Percentiles rank a stretch among this genome's conserved stretches.
These are phyloP conservation scores for Ambastaia sidthimunki DNA, from an alignment of 2,797 vertebrate genomes.

Conservation along the genomic window DNA sequence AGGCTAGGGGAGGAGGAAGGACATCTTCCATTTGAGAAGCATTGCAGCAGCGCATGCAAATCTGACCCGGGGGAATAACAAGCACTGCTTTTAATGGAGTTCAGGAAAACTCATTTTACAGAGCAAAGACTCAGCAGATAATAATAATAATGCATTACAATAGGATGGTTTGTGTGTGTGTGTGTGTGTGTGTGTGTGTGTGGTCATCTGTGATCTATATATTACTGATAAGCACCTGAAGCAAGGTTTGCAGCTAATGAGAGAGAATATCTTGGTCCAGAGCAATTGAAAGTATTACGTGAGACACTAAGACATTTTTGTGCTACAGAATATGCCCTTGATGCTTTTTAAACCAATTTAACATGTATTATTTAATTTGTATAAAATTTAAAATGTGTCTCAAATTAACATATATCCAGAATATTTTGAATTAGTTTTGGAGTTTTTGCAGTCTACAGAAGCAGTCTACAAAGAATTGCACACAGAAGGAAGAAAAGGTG, in stretches of 20 bases:
- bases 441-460: conserved; percentile 13
- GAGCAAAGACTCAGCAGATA: conserved; percentile 90
- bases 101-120: conserved; percentile 99
- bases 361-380: neutral
- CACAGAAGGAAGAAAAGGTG: conserved; percentile 40
- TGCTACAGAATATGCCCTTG: neutral
- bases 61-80: conserved; percentile 89
- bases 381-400: neutral
- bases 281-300: neutral
- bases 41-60: conserved; percentile 97
- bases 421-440: neutral
- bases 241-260: conserved; percentile 42
- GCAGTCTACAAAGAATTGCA: conserved; percentile 12
- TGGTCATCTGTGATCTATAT: conserved; percentile 44
- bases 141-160: conserved; percentile 80
- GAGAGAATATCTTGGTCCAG: conserved; percentile 12
- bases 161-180: conserved; percentile 45
- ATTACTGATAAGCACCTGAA: conserved; percentile 48
- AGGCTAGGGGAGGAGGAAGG: conserved; percentile 76
- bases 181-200: neutral
- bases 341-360: neutral
- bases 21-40: conserved; percentile 90
- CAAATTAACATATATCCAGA: neutral
- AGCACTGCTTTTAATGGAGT: conserved; percentile 99
- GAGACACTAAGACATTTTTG: neutral